These are phyloP conservation scores for Dicerorhinus sumatrensis DNA, from an alignment of 2,113 vertebrate genomes.

Conservation along the genomic window DNA sequence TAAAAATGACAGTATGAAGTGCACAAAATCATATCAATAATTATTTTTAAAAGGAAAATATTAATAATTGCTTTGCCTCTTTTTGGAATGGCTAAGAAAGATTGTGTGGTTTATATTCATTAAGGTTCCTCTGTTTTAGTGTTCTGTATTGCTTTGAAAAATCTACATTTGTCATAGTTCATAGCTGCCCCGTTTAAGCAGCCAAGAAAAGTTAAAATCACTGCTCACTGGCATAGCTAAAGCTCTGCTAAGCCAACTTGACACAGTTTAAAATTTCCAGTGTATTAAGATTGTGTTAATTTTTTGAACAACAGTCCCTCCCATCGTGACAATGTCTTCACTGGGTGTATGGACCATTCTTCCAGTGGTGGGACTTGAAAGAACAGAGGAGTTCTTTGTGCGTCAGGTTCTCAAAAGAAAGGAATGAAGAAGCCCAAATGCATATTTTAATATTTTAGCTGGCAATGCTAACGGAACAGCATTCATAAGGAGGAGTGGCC, in stretches of 20 bases:
- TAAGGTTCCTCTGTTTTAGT: conserved; percentile 84
- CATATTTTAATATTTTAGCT: conserved; percentile 67
- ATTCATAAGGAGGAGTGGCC: conserved; percentile 83
- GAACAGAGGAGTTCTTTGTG: conserved; percentile 79
- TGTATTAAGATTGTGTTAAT: conserved; percentile 68
- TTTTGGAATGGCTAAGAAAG: conserved; percentile 85
- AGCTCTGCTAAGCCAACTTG: conserved; percentile 80
- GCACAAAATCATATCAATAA: conserved; percentile 77
- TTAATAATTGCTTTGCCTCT: conserved; percentile 81
- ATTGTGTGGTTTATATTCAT: conserved; percentile 72
- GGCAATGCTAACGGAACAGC: conserved; percentile 76
- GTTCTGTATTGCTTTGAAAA: conserved; percentile 90
- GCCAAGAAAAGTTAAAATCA: conserved; percentile 83
- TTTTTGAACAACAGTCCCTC: conserved; percentile 68
- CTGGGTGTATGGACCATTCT: conserved; percentile 59
- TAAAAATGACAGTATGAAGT: conserved; percentile 87
- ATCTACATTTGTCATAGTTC: conserved; percentile 84
- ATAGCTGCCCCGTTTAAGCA: conserved; percentile 83
- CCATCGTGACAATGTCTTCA: conserved; percentile 35
- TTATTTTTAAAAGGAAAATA: conserved; percentile 82
- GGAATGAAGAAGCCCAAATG: conserved; percentile 77
- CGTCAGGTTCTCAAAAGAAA: conserved; percentile 83
- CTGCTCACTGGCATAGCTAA: conserved; percentile 82
- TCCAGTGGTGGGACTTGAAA: conserved; percentile 69
- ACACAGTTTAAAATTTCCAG: conserved; percentile 64